Base-by-base conservation (phyloP, 2,888 invertebrate species). In the Eristalis pertinax region DNA sequence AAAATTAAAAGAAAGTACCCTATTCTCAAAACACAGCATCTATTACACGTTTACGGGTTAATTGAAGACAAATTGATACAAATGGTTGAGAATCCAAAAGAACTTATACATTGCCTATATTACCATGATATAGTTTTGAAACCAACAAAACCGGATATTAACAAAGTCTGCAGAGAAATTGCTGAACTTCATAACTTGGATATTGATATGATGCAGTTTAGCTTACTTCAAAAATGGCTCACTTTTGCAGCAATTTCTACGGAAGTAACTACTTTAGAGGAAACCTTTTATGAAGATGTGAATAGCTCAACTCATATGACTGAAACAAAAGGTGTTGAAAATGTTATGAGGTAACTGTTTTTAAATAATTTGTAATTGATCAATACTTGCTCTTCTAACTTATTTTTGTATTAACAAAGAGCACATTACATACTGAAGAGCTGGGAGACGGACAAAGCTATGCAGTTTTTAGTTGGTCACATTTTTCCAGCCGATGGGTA, bases 1-100 rank as follows among this genome's bases (percentile, higher is more conserved):
- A 93, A 93, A 89, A 92, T 93, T 4, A 92, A 91, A 88, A 91
- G 92, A 24, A 92, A 92, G 89, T 93, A 93, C 90, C 93, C 93
- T 38, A 91, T 92, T 22, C 90, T 92, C 8, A 93, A 93, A 87
- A 93, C 92, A 0, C 93, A 93, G 73, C 93, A 93, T 89, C 89
- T 93, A 74, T 89, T 93, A 0, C 90, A 93, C 76, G 89, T 92
- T 2, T 92, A 93, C 73, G 91, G 92, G 1, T 87, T 93, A 19
- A 89, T 90, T 2, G 93, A 93, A 78, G 93, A 93, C 50, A 92
- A 91, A 80, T 76, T 93, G 0, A 82, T 93, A 78, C 91, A 91
- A 13, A 89, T 92, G 65, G 90, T 93, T 5, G 92, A 93, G 70
- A 90, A 91, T 89, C 93, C 93, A 8, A 84, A 89, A 4, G 92